Evolutionary conservation across 2,113 vertebrate genomes (phyloP).

Genomic region (Leucoraja erinaceus): DNA sequence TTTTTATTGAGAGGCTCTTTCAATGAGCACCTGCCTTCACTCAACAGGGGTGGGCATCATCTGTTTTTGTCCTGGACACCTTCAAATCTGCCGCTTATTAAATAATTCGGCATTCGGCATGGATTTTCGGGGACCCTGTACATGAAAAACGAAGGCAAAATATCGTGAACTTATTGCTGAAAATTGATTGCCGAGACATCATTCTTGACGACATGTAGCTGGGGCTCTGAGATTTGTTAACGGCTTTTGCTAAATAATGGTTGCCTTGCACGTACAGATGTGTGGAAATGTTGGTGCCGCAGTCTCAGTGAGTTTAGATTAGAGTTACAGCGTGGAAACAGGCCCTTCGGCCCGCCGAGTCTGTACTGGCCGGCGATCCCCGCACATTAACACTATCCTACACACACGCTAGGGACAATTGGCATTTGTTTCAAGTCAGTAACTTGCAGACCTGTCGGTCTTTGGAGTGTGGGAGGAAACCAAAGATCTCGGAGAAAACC

Average conservation of each 20-base stretch:
- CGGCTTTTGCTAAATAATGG: slow-evolving; percentile 10
- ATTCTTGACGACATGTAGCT: neutral
- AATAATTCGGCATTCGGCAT: neutral
- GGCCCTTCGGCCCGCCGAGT: too few species aligned
- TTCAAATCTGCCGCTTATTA: slow-evolving; percentile 20
- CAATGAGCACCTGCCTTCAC: slow-evolving; percentile 26
- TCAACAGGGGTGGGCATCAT: slow-evolving; percentile 9
- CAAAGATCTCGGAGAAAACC: too few species aligned
- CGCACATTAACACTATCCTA: too few species aligned
- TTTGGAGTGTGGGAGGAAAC: too few species aligned
- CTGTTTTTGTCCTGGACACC: neutral
- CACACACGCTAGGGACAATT: too few species aligned
- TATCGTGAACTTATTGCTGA: neutral
- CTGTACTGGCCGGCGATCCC: too few species aligned
- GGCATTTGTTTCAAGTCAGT: too few species aligned
- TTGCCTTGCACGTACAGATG: neutral
- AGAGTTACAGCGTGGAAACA: too few species aligned
- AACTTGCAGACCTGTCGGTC: too few species aligned
- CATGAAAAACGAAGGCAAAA: neutral
- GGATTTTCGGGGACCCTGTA: neutral
- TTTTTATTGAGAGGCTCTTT: neutral
- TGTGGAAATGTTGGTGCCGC: neutral
- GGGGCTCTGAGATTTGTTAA: neutral
- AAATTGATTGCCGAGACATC: neutral
- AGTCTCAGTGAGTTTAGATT: neutral